Conservation (phyloP, 2,113 vertebrate species). For the Triplophysa dalaica region DNA sequence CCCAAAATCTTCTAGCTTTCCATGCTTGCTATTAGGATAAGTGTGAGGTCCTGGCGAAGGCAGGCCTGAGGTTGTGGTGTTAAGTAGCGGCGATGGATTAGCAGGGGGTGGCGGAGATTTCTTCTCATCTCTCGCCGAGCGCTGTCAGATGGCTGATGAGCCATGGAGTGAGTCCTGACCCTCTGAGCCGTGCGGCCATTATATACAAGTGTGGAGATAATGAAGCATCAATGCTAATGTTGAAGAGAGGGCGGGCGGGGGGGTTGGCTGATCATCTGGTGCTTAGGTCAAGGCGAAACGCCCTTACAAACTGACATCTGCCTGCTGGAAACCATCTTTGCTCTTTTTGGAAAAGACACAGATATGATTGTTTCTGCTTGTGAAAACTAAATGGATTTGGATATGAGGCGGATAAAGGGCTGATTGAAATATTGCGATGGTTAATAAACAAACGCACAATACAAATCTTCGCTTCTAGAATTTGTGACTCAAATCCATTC, state of each 20-base stretch:
- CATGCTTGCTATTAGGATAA: neutral
- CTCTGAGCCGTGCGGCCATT: conserved; percentile 78
- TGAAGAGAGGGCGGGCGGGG: conserved; percentile 50
- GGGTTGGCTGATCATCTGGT: conserved; percentile 65
- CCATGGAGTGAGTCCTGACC: conserved; percentile 74
- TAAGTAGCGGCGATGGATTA: conserved; percentile 79
- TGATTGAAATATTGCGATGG: neutral
- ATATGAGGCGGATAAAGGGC: neutral
- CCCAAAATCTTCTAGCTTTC: neutral
- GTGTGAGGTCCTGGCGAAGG: conserved; percentile 11
- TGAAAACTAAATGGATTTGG: neutral
- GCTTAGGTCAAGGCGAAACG: conserved; percentile 37
- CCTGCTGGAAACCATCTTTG: neutral
- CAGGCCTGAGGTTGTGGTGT: conserved; percentile 45
- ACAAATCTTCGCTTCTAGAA: neutral
- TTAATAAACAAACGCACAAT: neutral
- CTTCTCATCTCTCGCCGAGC: conserved; percentile 66
- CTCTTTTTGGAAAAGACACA: neutral
- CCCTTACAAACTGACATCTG: conserved; percentile 31
- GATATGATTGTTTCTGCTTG: neutral
- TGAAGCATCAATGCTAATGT: conserved; percentile 82
- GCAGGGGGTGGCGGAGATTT: conserved; percentile 65
- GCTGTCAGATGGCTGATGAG: conserved; percentile 79
- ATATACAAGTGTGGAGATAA: conserved; percentile 81
- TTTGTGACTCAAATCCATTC: neutral